Evolutionary conservation across 2,888 invertebrate species (phyloP).

Genomic region (Parnassius smintheus): DNA sequence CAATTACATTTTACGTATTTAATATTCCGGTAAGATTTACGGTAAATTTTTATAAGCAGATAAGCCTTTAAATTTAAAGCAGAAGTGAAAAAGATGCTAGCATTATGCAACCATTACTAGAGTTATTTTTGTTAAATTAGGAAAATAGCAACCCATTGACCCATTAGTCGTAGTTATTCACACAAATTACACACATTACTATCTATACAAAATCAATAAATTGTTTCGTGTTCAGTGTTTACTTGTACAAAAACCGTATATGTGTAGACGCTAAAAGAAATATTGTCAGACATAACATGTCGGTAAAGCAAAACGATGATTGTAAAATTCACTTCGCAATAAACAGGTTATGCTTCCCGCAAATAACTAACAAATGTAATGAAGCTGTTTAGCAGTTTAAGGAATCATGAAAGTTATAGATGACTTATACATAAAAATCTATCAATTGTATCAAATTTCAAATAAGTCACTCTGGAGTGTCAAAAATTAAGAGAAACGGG

Average conservation of each 20-base stretch:
- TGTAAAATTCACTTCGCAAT: background rate
- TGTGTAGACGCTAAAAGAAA: background rate
- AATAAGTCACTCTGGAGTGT: background rate
- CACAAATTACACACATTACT: background rate
- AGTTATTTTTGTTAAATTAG: background rate
- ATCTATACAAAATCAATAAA: background rate
- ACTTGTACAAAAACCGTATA: background rate
- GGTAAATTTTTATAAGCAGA: too few relatives aligned
- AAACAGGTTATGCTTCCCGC: background rate
- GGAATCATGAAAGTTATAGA: slow-evolving; percentile 24
- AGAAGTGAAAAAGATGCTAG: too few relatives aligned
- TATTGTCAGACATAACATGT: background rate
- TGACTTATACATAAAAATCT: background rate
- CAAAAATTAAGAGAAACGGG: too few relatives aligned
- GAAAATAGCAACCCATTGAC: background rate
- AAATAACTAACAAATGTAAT: slow-evolving; percentile 5
- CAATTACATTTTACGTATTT: too few relatives aligned
- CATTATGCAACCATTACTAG: background rate
- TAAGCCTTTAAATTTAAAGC: too few relatives aligned
- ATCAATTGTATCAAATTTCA: background rate
- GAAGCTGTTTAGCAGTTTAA: slow-evolving; percentile 20
- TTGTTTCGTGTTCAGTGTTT: slow-evolving; percentile 1
- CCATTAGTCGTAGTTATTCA: background rate
- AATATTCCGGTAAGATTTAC: too few relatives aligned
- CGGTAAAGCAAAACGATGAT: background rate